Base-by-base conservation (phyloP, 2,888 invertebrate species). In the Anoncus sp. region DNA sequence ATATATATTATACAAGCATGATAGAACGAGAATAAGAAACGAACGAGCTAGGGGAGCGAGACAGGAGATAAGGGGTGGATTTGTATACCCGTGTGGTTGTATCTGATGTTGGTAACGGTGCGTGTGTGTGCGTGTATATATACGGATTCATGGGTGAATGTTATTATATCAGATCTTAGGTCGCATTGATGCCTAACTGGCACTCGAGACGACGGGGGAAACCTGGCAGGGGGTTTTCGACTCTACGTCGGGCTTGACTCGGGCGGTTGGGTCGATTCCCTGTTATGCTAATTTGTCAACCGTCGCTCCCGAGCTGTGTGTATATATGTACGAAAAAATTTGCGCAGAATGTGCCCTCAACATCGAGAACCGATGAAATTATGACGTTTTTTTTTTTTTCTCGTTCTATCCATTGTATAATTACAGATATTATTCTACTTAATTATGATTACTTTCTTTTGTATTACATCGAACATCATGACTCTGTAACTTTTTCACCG, bases 281-380 rank as follows among this genome's bases (percentile, higher is more conserved):
- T 87, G 88, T 90, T 90, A 90, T 90, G 90, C 88, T 90, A 90
- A 90, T 90, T 89, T 87, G 88, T 89, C 89, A 90, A 90, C 90
- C 88, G 90, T 89, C 87, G 83, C 35, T 14, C n/a, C n/a, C 27
- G 27, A 40, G 51, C 51, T 51, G 9, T 16, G 63, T 75, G 31
- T 67, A 35, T 53, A 20, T 49, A 31, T 75, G 60, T 49, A 70
- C 47, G 65, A 45, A 73, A 57, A 78, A 57, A 78, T 22, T 51
- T 60, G 31, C 49, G 75, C 60, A 69, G 66, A 69, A 31, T 20
- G n/a, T n/a, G n/a, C n/a, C n/a, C n/a, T n/a, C n/a, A 31, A 38
- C 35, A 51, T 51, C 45, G n/a, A 38, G 9, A 31, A n/a, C 40
- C 47, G 3, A 70, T 66, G 45, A 31, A 66, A 70, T 70, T 51